These are phyloP conservation scores for Pseudomyrmex gracilis DNA, from an alignment of 1,140 invertebrate genomes.

Conservation along the genomic window DNA sequence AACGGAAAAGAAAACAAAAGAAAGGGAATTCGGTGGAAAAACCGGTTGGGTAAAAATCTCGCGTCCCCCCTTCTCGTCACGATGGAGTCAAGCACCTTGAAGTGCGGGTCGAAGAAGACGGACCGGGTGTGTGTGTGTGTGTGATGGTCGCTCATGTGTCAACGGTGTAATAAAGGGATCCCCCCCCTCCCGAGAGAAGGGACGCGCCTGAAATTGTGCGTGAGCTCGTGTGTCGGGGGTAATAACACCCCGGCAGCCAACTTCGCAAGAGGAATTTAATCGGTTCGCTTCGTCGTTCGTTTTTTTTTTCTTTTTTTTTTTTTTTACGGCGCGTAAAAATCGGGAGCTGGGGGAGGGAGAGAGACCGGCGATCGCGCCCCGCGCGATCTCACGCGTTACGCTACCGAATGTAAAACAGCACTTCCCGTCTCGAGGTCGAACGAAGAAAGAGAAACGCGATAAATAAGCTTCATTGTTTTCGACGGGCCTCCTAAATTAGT, in stretches of 20 bases:
- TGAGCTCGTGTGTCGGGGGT: slow-evolving; percentile 31
- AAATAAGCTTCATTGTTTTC: slow-evolving; percentile 55
- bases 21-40: slow-evolving; percentile 32
- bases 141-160: slow-evolving; percentile 67
- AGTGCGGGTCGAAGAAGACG: slow-evolving; percentile 7
- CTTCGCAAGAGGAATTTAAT: slow-evolving; percentile 49
- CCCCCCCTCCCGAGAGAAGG: background rate
- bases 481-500: slow-evolving; percentile 17
- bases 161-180: slow-evolving; percentile 62
- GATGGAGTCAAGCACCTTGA: slow-evolving; percentile 46
- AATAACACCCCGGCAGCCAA: slow-evolving; percentile 54
- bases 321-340: slow-evolving; percentile 48
- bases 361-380: slow-evolving; percentile 11
- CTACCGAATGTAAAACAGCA: slow-evolving; percentile 57
- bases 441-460: slow-evolving; percentile 23
- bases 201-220: slow-evolving; percentile 57
- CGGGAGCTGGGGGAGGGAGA: background rate
- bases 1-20: background rate
- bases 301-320: background rate
- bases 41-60: slow-evolving; percentile 47
- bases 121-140: no score
- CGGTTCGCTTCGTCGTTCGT: slow-evolving; percentile 7
- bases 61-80: background rate
- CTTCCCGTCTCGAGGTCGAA: slow-evolving; percentile 7
- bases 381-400: slow-evolving; percentile 17